A percentile compares a stretch with the other conserved stretches of the same genome.
Conservation (phyloP, 1,140 invertebrate species). For the Scaptomyza hsui region DNA sequence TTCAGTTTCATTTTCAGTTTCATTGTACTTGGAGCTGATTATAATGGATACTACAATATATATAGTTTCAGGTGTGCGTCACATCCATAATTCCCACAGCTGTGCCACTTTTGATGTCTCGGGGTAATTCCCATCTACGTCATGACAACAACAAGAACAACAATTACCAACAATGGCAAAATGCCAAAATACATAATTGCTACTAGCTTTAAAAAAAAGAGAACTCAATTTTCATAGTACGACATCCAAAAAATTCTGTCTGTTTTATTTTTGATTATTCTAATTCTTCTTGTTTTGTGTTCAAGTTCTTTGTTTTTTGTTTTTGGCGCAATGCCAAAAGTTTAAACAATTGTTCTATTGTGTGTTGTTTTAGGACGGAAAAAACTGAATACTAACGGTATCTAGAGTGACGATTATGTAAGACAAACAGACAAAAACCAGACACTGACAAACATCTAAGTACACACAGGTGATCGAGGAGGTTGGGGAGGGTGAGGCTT, state of each 20-base stretch:
- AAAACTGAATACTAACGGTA: conserved; percentile 58
- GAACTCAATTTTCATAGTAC: conserved; percentile 36
- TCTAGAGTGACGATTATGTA: conserved; percentile 81
- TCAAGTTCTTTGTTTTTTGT: conserved; percentile 10
- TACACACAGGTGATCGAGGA: conserved; percentile 41
- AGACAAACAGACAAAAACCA: conserved; percentile 67
- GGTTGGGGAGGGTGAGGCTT: not conserved
- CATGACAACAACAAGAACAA: conserved; percentile 24
- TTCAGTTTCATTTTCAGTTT: no score
- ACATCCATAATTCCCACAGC: conserved; percentile 47
- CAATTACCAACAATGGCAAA: not conserved
- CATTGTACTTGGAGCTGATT: not conserved
- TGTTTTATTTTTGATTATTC: conserved; percentile 13
- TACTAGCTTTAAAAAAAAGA: conserved; percentile 14
- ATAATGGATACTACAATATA: not conserved
- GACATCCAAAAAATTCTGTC: conserved; percentile 26
- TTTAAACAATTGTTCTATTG: conserved; percentile 83
- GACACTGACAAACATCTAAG: conserved; percentile 72
- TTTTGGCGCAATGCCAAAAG: conserved; percentile 73
- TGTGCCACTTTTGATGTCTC: conserved; percentile 46
- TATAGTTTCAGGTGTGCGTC: conserved; percentile 55
- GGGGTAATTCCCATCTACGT: conserved; percentile 64
- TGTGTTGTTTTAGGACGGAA: conserved; percentile 70
- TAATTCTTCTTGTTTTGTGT: conserved; percentile 16
- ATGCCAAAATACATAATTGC: conserved; percentile 25